phyloP scores from a whole-genome alignment of 2,888 invertebrate species.

The Tenthredo distinguenda region DNA sequence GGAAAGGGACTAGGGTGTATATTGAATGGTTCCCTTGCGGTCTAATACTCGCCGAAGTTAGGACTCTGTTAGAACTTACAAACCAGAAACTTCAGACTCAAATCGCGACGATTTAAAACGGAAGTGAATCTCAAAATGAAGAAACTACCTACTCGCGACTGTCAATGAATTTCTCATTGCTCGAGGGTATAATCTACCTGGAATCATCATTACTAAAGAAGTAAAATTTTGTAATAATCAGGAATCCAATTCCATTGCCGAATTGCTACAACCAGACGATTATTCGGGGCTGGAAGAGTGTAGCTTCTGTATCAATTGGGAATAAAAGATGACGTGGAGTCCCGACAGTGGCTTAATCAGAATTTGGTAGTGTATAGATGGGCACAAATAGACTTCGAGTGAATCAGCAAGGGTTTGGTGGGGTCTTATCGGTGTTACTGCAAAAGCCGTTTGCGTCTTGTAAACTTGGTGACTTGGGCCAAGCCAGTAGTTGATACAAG shows the following conservation, averaged over 20 bases:
- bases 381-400: constrained; percentile 33
- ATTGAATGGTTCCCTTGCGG: constrained; percentile 51
- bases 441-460: constrained; percentile 77
- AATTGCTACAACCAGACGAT: not conserved
- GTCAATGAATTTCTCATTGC: not conserved
- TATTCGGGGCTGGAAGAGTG: not conserved
- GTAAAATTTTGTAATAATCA: not conserved
- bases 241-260: not conserved
- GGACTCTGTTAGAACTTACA: constrained; percentile 41
- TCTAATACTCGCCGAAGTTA: constrained; percentile 34
- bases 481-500: constrained; percentile 62
- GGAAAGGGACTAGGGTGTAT: constrained; percentile 50
- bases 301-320: not conserved
- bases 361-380: not conserved
- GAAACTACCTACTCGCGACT: not conserved
- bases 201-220: not conserved
- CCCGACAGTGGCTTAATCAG: constrained; percentile 67
- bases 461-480: constrained; percentile 70
- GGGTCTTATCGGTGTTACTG: constrained; percentile 74
- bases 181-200: not conserved
- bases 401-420: constrained; percentile 65
- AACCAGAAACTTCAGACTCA: not conserved
- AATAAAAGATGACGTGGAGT: constrained; percentile 54
- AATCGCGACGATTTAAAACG: constrained; percentile 52
- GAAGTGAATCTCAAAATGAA: not conserved